Percentiles rank a stretch among this genome's conserved stretches.
Evolutionary conservation across 2,113 vertebrate species (phyloP).

Genomic region (Leucopsar rothschildi): DNA sequence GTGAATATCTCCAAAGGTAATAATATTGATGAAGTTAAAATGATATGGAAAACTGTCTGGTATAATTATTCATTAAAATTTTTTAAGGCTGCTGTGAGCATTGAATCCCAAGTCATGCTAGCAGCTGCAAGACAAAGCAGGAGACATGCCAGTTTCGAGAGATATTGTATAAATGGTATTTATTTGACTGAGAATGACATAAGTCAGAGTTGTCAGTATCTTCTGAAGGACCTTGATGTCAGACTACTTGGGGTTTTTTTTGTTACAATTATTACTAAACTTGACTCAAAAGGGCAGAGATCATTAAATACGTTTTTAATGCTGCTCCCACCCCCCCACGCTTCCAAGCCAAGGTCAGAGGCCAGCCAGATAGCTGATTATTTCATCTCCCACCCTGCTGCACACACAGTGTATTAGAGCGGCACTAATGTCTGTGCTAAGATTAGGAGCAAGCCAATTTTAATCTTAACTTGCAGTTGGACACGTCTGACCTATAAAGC

Average conservation of each 20-base stretch:
- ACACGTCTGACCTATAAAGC: constrained; percentile 38
- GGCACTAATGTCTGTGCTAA: constrained; percentile 45
- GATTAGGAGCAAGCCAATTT: constrained; percentile 57
- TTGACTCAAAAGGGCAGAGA: not conserved
- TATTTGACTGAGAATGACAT: not conserved
- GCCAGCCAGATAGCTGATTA: not conserved
- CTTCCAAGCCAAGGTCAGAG: constrained; percentile 30
- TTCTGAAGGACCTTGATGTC: not conserved
- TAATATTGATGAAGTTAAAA: not conserved
- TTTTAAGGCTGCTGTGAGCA: not conserved
- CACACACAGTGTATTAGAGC: not conserved
- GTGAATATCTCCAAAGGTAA: not conserved
- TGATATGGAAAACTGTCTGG: not conserved
- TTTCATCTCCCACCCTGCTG: not conserved
- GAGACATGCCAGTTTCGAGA: not conserved
- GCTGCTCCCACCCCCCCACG: not conserved
- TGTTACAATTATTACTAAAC: not conserved
- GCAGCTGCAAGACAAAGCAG: not conserved
- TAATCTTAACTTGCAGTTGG: constrained; percentile 41
- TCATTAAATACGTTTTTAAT: not conserved
- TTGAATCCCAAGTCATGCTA: not conserved
- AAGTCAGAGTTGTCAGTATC: not conserved
- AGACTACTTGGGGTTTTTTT: not conserved
- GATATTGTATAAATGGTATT: not conserved
- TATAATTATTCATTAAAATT: constrained; percentile 24